Evolutionary conservation across 2,888 invertebrate genomes (phyloP).

Genomic region (Acleris laterana): DNA sequence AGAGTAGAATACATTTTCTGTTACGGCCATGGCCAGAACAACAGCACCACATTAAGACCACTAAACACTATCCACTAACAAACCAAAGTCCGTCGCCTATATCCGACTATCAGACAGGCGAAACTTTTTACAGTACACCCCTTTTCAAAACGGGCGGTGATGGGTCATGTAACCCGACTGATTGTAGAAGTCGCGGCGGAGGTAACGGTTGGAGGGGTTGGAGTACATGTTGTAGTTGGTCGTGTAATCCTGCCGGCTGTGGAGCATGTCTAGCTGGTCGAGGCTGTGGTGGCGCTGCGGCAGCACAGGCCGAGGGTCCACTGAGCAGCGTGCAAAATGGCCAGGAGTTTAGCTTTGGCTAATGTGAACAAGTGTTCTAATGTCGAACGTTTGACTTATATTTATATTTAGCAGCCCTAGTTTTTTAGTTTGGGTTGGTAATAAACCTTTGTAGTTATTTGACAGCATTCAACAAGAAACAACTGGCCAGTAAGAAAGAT

Average conservation of each 20-base stretch:
- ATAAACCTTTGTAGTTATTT: no score
- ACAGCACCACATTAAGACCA: slow-evolving; percentile 29
- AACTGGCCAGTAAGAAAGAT: no score
- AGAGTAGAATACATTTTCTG: not conserved
- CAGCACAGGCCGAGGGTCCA: slow-evolving; percentile 54
- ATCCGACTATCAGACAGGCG: slow-evolving; percentile 76
- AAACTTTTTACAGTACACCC: slow-evolving; percentile 79
- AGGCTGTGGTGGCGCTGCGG: slow-evolving; percentile 79
- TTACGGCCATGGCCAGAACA: slow-evolving; percentile 40
- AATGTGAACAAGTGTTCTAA: not conserved
- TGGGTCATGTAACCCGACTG: slow-evolving; percentile 72
- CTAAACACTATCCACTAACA: slow-evolving; percentile 54
- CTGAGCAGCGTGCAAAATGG: slow-evolving; percentile 69
- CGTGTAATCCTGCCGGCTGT: slow-evolving; percentile 69
- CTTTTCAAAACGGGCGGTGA: slow-evolving; percentile 83
- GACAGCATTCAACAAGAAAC: no score
- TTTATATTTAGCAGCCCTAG: no score
- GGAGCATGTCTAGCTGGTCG: slow-evolving; percentile 78
- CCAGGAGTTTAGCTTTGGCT: not conserved
- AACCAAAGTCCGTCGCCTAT: slow-evolving; percentile 67
- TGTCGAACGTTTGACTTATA: not conserved
- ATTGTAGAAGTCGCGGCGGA: slow-evolving; percentile 70
- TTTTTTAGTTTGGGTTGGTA: no score
- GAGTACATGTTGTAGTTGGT: slow-evolving; percentile 65
- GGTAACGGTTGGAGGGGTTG: slow-evolving; percentile 56